Percentiles rank a stretch among this genome's conserved stretches.
phyloP scores from a whole-genome alignment of 2,797 vertebrate species.

The Clarias platycephalus region DNA sequence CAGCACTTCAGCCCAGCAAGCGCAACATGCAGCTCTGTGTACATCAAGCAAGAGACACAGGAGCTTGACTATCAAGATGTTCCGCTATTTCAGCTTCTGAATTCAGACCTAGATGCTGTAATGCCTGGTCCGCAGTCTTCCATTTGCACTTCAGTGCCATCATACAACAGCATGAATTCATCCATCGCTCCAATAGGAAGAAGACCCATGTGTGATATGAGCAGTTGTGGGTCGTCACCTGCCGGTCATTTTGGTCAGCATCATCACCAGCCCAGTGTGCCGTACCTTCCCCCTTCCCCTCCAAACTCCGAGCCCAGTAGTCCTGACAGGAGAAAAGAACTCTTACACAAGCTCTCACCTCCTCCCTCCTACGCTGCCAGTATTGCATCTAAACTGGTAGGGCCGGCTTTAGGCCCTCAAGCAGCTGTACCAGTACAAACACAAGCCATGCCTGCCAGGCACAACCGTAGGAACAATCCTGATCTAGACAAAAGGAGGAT shows the following conservation, averaged over 20 bases:
- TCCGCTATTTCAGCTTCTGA: constrained; percentile 90
- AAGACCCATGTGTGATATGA: constrained; percentile 75
- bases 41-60: constrained; percentile 91
- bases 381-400: constrained; percentile 88
- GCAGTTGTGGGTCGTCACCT: constrained; percentile 74
- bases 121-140: constrained; percentile 75
- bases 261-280: constrained; percentile 76
- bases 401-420: constrained; percentile 74
- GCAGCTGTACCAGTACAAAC: constrained; percentile 78
- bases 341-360: constrained; percentile 87
- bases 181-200: constrained; percentile 74
- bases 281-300: constrained; percentile 91
- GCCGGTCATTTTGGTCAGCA: constrained; percentile 73
- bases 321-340: constrained; percentile 87
- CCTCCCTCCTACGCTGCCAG: constrained; percentile 93
- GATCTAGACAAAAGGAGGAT: constrained; percentile 94
- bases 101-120: constrained; percentile 87
- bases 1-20: constrained; percentile 82
- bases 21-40: constrained; percentile 77
- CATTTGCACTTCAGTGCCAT: constrained; percentile 76
- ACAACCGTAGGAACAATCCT: constrained; percentile 91
- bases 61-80: constrained; percentile 88
- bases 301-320: constrained; percentile 94
- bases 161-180: constrained; percentile 76
- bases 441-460: constrained; percentile 76